Percentiles rank a stretch among this genome's conserved stretches.
Evolutionary conservation across 2,113 vertebrate genomes (phyloP).

Genomic region (Egretta garzetta): DNA sequence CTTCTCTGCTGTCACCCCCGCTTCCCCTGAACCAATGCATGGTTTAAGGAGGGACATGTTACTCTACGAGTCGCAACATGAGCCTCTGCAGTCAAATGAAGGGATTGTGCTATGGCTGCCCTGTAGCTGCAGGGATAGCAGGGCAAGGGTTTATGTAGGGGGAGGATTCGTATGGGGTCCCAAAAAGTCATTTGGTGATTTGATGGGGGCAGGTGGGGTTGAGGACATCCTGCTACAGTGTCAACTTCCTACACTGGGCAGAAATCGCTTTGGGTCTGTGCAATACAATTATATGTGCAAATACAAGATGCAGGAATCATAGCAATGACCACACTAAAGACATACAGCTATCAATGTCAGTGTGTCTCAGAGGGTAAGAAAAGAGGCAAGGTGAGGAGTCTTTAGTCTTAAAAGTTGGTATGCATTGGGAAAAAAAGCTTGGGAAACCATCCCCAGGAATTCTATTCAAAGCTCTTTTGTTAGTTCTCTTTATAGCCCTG

Average conservation of each 20-base stretch:
- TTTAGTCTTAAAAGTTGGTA: neutral
- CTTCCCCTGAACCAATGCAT: accelerated
- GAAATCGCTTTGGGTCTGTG: neutral
- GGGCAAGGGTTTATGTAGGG: neutral
- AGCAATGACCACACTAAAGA: neutral
- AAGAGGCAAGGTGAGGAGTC: neutral
- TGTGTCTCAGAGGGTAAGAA: neutral
- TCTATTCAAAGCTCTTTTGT: neutral
- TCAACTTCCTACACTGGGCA: neutral
- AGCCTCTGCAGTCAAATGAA: neutral
- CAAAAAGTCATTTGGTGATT: neutral
- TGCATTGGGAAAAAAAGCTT: neutral
- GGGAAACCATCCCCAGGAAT: neutral
- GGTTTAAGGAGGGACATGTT: neutral
- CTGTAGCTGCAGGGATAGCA: neutral
- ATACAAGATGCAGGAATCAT: neutral
- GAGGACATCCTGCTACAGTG: neutral
- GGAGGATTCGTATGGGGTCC: neutral
- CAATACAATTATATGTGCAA: neutral
- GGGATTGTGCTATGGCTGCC: neutral
- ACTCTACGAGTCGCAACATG: neutral
- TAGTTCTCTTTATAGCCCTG: neutral
- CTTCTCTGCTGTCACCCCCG: neutral
- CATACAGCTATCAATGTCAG: neutral
- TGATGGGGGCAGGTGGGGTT: neutral